Conservation (phyloP, 2,888 invertebrate genomes). For the Caenorhabditis wallacei region DNA sequence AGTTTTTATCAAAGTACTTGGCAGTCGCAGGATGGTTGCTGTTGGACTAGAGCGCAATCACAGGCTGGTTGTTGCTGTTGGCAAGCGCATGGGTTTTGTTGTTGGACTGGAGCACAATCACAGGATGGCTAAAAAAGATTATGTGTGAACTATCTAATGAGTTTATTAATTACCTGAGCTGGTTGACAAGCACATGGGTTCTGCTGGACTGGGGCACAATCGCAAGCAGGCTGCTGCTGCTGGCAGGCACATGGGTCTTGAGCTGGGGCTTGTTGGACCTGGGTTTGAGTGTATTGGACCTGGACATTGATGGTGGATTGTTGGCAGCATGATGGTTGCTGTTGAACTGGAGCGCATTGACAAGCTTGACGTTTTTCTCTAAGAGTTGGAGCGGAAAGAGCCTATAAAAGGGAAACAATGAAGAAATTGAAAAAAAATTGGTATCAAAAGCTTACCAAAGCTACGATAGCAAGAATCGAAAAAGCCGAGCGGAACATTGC, state of each 20-base stretch:
- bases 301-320: slow-evolving; percentile 57
- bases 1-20: slow-evolving; percentile 20
- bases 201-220: slow-evolving; percentile 58
- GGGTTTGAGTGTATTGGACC: slow-evolving; percentile 55
- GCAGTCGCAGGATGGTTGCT: slow-evolving; percentile 53
- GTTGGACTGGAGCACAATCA: slow-evolving; percentile 37
- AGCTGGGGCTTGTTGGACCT: slow-evolving; percentile 44
- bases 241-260: slow-evolving; percentile 65
- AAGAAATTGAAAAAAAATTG: neutral
- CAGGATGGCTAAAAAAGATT: slow-evolving; percentile 36
- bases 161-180: slow-evolving; percentile 11
- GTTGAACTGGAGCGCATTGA: slow-evolving; percentile 61
- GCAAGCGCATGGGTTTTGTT: slow-evolving; percentile 49
- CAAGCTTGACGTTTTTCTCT: slow-evolving; percentile 72
- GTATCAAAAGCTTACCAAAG: slow-evolving; percentile 37
- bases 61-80: slow-evolving; percentile 61
- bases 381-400: slow-evolving; percentile 66
- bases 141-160: neutral
- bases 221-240: slow-evolving; percentile 63
- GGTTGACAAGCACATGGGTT: slow-evolving; percentile 46
- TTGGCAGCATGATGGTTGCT: slow-evolving; percentile 48
- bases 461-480: slow-evolving; percentile 57
- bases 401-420: slow-evolving; percentile 55
- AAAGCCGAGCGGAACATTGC: slow-evolving; percentile 64
- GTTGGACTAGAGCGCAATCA: slow-evolving; percentile 61